phyloP scores from a whole-genome alignment of 1,140 invertebrate species.

The Plodia interpunctella region DNA sequence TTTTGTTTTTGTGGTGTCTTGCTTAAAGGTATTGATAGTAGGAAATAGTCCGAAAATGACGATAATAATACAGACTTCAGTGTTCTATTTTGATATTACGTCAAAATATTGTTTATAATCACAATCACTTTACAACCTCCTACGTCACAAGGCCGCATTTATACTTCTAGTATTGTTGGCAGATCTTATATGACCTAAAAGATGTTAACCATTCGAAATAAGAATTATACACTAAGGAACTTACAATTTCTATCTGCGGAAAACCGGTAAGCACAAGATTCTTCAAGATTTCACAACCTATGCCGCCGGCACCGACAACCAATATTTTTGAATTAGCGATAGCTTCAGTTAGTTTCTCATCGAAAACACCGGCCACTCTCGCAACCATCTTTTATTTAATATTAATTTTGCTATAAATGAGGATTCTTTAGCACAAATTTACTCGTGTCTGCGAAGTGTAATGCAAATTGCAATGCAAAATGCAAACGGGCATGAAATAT shows the following conservation, averaged over 20 bases:
- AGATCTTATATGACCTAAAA: background rate
- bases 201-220: background rate
- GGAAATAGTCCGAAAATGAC: too few species aligned
- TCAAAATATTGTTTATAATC: background rate
- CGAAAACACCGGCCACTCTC: slow-evolving; percentile 80
- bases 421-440: slow-evolving; percentile 14
- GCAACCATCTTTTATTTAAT: slow-evolving; percentile 78
- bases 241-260: slow-evolving; percentile 94
- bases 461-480: slow-evolving; percentile 11
- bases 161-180: background rate
- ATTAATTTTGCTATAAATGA: background rate
- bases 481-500: slow-evolving; percentile 23
- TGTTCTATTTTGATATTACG: too few species aligned
- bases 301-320: slow-evolving; percentile 98
- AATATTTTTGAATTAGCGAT: slow-evolving; percentile 81
- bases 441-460: background rate
- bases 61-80: too few species aligned
- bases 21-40: too few species aligned
- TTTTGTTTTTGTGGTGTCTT: too few species aligned
- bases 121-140: background rate
- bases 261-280: slow-evolving; percentile 98
- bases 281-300: slow-evolving; percentile 99
- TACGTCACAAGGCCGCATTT: background rate
- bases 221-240: slow-evolving; percentile 47
- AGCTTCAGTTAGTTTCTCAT: slow-evolving; percentile 77